Evolutionary conservation across 30 jellyfish, hydroid and myxozoan species (phyloP).

Genomic region (Cassiopea andromeda): DNA sequence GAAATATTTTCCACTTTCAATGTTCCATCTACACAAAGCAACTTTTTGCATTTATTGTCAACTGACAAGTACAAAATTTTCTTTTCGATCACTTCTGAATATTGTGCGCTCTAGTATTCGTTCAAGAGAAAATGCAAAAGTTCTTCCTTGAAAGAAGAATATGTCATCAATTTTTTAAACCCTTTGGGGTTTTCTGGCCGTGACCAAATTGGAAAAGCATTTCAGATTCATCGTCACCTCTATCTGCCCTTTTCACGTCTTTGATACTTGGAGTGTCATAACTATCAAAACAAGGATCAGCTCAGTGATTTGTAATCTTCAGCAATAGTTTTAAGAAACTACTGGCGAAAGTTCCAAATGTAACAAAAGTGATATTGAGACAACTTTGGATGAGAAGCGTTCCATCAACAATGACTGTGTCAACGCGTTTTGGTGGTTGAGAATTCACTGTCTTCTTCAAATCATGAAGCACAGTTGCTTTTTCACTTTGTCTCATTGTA

Average conservation of each 20-base stretch:
- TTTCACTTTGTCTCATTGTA: slow-evolving; percentile 44
- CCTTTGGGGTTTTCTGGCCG: slow-evolving; percentile 13
- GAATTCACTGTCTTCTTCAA: slow-evolving; percentile 14
- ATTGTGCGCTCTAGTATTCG: slow-evolving; percentile 16
- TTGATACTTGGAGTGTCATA: slow-evolving; percentile 12
- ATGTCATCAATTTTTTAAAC: not conserved
- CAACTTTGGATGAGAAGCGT: slow-evolving; percentile 18
- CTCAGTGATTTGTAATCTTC: slow-evolving; percentile 20
- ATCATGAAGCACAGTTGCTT: slow-evolving; percentile 19
- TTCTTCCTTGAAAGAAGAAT: slow-evolving; percentile 29
- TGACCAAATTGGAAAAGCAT: slow-evolving; percentile 14
- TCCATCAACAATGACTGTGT: slow-evolving; percentile 31
- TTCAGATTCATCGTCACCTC: slow-evolving; percentile 31
- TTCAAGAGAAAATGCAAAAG: slow-evolving; percentile 17
- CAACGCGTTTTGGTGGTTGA: slow-evolving; percentile 12
- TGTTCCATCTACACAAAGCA: slow-evolving; percentile 6
- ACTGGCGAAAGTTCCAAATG: slow-evolving; percentile 22
- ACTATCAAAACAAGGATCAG: slow-evolving; percentile 28
- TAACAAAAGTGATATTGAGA: not conserved
- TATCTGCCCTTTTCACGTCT: slow-evolving; percentile 40
- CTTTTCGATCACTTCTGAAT: slow-evolving; percentile 24
- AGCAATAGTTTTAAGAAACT: not conserved
- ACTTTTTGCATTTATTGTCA: slow-evolving; percentile 25
- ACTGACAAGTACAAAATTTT: slow-evolving; percentile 16
- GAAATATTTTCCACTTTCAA: slow-evolving; percentile 21